These are phyloP conservation scores for Orestias chungarensis DNA, from an alignment of 2,797 vertebrate species.

Conservation along the genomic window DNA sequence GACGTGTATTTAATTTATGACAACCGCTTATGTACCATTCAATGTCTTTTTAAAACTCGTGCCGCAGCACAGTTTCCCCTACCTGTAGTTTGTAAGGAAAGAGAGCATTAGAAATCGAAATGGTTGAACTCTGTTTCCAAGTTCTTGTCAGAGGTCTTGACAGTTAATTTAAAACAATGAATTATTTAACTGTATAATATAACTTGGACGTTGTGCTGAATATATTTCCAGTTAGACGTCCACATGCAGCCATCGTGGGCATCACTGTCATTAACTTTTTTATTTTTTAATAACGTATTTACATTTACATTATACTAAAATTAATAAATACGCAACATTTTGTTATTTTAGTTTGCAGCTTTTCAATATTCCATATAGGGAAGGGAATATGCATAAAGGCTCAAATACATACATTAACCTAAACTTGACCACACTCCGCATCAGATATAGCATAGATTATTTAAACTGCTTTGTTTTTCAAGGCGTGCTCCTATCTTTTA, in stretches of 20 bases:
- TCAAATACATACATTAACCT: not conserved
- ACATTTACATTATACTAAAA: not conserved
- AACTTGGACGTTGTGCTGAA: not conserved
- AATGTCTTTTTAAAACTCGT: slow-evolving; percentile 25
- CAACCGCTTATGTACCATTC: slow-evolving; percentile 31
- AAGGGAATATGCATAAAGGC: too few species aligned
- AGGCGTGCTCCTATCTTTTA: not conserved
- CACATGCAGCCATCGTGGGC: not conserved
- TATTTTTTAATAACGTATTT: not conserved
- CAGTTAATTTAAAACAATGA: slow-evolving; percentile 18
- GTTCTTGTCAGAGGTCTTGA: slow-evolving; percentile 6
- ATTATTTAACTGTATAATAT: slow-evolving; percentile 1
- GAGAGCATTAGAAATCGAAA: slow-evolving; percentile 19
- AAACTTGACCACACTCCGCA: not conserved
- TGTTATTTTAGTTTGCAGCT: too few species aligned
- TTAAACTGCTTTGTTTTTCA: not conserved
- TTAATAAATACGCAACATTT: too few species aligned
- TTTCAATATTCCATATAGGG: not conserved
- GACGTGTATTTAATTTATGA: slow-evolving; percentile 25
- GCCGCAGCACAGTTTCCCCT: slow-evolving; percentile 2
- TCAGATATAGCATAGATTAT: not conserved
- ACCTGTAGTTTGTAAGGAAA: slow-evolving; percentile 10
- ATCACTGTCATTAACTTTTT: not conserved
- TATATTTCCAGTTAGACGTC: not conserved
- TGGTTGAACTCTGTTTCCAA: slow-evolving; percentile 5